Evolutionary conservation across 2,888 invertebrate species (phyloP), one percentile per base, ranked within the genome.

Genomic region (Ornithoptera alexandrae): DNA sequence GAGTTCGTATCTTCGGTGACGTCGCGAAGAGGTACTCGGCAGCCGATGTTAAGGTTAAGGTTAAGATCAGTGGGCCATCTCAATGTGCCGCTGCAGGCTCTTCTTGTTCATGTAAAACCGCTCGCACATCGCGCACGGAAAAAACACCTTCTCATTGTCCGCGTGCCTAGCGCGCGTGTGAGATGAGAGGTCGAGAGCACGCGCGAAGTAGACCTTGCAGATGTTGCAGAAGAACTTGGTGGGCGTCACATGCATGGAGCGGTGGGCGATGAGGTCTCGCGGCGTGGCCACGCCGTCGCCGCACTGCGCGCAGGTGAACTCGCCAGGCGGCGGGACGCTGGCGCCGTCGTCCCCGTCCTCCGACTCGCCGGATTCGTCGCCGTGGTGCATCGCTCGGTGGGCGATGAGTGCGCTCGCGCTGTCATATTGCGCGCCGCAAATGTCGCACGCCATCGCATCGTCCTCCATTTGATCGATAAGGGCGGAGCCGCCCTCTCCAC

Each of bases 331-430:
- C 4, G 86, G 79, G 1, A 84, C 68, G 0, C 87, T 81, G 57
- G 75, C 80, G 17, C 85, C 92, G 0, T 86, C 82, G n/a, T 89
- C 92, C 0, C 86, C 82, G n/a, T 89, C 87, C 10, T 78, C 87
- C 0, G 84, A 86, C 18, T 89, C 89, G 2, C 30, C 71, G 0
- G 71, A 71, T 22, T 83, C 79, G 60, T 83, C 88, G 0, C 93
- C 93, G 74, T 94, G 94, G 74, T 95, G 94, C 78, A 94, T 92
- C 67, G 93, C 93, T 46, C 93, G 84, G 78, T 95, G 95, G 50
- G 93, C 92, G 57, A 91, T 90, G 71, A 95, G 76, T 0, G 94
- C 94, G 18, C 90, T 90, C 70, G 93, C 93, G 68, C 91, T 94
- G 22, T 93, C 93, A 76, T 94, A 95, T 59, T 90, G 88, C 56